These are phyloP conservation scores for Onthophagus sagittarius DNA, from an alignment of 2,888 invertebrate genomes.

Conservation along the genomic window DNA sequence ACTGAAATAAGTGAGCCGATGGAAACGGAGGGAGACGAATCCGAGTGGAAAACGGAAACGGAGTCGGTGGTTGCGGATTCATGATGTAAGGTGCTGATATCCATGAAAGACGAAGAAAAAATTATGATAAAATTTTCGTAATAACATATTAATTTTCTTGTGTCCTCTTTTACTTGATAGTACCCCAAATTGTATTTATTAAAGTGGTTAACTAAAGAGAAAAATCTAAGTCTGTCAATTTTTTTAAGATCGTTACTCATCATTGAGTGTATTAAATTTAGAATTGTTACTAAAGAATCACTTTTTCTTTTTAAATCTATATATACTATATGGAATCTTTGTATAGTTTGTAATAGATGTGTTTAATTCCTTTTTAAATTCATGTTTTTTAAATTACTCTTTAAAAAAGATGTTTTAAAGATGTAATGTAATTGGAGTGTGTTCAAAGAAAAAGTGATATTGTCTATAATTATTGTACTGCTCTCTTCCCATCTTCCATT, in stretches of 20 bases:
- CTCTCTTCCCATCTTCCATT: conserved; percentile 4
- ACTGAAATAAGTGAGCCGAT: conserved; percentile 33
- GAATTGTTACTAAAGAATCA: background rate
- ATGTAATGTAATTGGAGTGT: background rate
- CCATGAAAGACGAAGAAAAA: background rate
- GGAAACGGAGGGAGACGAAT: conserved; percentile 31
- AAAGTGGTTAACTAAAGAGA: background rate
- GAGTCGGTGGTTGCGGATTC: conserved; percentile 17
- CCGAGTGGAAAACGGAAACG: conserved; percentile 17
- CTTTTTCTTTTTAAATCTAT: background rate
- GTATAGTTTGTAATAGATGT: background rate
- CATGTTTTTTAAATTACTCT: background rate
- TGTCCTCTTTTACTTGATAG: background rate
- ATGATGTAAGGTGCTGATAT: background rate
- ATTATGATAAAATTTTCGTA: background rate
- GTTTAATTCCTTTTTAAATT: background rate
- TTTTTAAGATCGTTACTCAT: background rate
- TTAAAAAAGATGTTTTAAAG: background rate
- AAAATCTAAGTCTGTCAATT: background rate
- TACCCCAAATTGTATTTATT: background rate
- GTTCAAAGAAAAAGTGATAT: background rate
- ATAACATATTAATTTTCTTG: background rate
- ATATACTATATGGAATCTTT: background rate
- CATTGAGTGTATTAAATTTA: no score
- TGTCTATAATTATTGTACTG: background rate